A percentile compares a stretch with the other conserved stretches of the same genome.
Conservation (phyloP, 2,888 invertebrate genomes). For the Elaeidobius kamerunicus region DNA sequence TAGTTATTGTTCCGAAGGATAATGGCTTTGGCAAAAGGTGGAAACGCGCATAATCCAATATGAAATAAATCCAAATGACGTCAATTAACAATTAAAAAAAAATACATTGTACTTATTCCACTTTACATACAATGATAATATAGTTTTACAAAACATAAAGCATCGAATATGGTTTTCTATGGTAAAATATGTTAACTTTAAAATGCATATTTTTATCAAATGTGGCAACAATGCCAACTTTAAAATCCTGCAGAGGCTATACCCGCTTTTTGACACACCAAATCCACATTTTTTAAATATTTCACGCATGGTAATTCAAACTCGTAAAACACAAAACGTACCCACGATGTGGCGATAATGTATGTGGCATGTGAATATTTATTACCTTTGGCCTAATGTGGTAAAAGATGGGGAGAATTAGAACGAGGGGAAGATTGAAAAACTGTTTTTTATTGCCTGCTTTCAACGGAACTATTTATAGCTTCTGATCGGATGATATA, state of each 20-base stretch:
- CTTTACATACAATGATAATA: no score
- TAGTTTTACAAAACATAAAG: no score
- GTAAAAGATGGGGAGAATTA: slow-evolving; percentile 19
- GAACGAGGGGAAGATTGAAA: slow-evolving; percentile 19
- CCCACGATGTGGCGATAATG: slow-evolving; percentile 23
- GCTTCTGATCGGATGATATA: slow-evolving; percentile 5
- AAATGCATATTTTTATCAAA: no score
- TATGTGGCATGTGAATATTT: slow-evolving; percentile 31
- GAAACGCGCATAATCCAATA: neutral
- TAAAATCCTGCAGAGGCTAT: slow-evolving; percentile 4
- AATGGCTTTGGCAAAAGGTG: neutral
- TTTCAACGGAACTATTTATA: slow-evolving; percentile 6
- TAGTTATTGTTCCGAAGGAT: slow-evolving; percentile 16
- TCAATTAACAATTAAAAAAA: neutral
- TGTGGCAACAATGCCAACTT: no score
- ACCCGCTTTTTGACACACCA: slow-evolving; percentile 8
- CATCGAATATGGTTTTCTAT: no score
- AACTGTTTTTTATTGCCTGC: slow-evolving; percentile 23
- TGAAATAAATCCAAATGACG: neutral
- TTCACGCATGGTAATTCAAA: slow-evolving; percentile 27
- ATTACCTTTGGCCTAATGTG: slow-evolving; percentile 20
- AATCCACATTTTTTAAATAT: slow-evolving; percentile 29
- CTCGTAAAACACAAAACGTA: slow-evolving; percentile 24
- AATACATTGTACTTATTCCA: no score
- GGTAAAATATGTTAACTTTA: no score